These are phyloP conservation scores for Chaenocephalus aceratus DNA, from an alignment of 2,113 vertebrate genomes.

Conservation along the genomic window DNA sequence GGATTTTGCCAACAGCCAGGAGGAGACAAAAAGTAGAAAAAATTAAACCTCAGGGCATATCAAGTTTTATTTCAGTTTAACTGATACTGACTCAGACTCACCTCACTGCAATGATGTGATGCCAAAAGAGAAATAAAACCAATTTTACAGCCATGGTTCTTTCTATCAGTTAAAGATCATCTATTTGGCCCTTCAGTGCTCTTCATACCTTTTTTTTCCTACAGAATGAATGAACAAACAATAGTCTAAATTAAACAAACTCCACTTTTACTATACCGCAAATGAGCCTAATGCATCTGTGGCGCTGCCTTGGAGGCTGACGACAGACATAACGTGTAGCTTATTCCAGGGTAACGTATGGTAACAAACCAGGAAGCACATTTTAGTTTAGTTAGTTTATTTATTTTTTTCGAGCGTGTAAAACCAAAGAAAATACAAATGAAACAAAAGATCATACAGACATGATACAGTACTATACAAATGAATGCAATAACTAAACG, in stretches of 20 bases:
- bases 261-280: constrained; percentile 20
- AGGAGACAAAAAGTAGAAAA: no score
- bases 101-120: no score
- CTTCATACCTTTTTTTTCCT: not conserved
- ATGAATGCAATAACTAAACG: no score
- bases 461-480: no score
- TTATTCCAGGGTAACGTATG: constrained; percentile 29
- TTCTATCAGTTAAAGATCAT: constrained; percentile 1
- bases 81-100: no score
- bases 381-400: constrained; percentile 15
- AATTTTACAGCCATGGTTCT: not conserved
- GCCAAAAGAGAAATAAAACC: constrained; percentile 13
- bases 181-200: constrained; percentile 46
- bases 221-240: constrained; percentile 9
- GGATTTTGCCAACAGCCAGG: no score
- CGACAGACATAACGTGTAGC: not conserved
- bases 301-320: not conserved
- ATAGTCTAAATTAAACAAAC: constrained; percentile 26
- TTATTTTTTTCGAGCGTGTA: no score
- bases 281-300: constrained; percentile 6
- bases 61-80: no score
- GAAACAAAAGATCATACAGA: no score
- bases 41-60: no score
- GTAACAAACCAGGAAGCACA: constrained; percentile 33
- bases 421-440: no score